Base-by-base conservation (phyloP, 1,140 invertebrate genomes). In the Druon quercuslanigerum region DNA sequence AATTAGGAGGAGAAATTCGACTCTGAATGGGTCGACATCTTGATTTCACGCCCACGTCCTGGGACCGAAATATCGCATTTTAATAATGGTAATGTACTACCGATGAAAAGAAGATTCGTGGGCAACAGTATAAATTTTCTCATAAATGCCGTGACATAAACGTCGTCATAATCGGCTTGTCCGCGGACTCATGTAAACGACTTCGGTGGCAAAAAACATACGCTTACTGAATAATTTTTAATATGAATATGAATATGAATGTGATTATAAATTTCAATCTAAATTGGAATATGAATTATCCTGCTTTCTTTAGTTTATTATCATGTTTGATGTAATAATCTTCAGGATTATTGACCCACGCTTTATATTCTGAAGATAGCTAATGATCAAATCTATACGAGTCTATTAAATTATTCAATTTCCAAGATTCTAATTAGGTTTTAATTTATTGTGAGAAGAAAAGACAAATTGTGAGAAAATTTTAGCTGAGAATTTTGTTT, bases 31-130 rank as follows among this genome's bases (percentile, higher is more conserved):
- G 60, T 66, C 60, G 33, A 66, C 60, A 66, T 66, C 25, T 16
- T 46, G 60, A 66, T 66, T 66, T 66, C 60, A 66, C 60, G 60
- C 60, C 60, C 60, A 66, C 60, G 60, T 66, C 25, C n/a, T 16
- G 16, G 13, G 25, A 66, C 60, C 25, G 40, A 66, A 66, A 66
- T 66, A 66, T 66, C 25, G 60, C 60, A 66, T 66, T 66, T 66
- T 66, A 66, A 66, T 66, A 66, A 66, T 46, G 60, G 25, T 66
- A 66, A 66, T 66, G 60, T 66, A 66, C 60, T 66, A 66, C 60
- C 25, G 60, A 66, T 66, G 60, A 66, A 66, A 66, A 66, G 60
- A 66, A 66, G 60, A 66, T 66, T 66, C 60, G 60, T 66, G 60
- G 14, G 25, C 60, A 66, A 66, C 60, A 66, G 60, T 66, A 66